phyloP scores from a whole-genome alignment of 1,140 invertebrate genomes.

The Bathynomus jamesi region DNA sequence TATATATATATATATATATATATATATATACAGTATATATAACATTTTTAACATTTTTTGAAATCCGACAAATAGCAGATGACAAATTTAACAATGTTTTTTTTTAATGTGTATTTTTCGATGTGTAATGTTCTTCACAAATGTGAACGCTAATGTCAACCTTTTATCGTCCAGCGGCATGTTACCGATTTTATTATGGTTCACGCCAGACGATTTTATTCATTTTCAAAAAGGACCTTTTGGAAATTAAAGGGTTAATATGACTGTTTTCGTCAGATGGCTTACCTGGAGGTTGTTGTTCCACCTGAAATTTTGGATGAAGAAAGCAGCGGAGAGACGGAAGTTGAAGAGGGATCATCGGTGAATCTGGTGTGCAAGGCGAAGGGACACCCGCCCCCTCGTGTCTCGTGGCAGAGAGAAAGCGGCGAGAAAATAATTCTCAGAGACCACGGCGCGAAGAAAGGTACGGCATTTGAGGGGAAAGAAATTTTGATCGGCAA shows the following conservation, averaged over 20 bases:
- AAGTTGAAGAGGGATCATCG: slow-evolving; percentile 65
- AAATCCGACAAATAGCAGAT: too few relatives aligned
- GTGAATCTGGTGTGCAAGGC: slow-evolving; percentile 58
- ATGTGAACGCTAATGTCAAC: background rate
- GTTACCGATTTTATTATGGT: too few relatives aligned
- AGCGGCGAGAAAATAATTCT: slow-evolving; percentile 17
- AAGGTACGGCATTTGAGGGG: slow-evolving; percentile 4
- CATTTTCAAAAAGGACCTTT: too few relatives aligned
- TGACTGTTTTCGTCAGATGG: slow-evolving; percentile 40
- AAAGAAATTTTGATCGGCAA: background rate
- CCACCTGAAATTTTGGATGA: slow-evolving; percentile 70
- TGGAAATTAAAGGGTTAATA: too few relatives aligned
- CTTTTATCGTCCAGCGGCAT: too few relatives aligned
- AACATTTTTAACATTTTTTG: too few relatives aligned
- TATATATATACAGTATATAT: too few relatives aligned
- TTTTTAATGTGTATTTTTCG: background rate
- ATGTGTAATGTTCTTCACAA: background rate
- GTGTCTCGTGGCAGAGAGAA: slow-evolving; percentile 46
- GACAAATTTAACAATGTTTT: too few relatives aligned
- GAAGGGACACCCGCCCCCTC: slow-evolving; percentile 56
- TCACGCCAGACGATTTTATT: too few relatives aligned
- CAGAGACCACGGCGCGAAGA: slow-evolving; percentile 14
- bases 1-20: too few relatives aligned
- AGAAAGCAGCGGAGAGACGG: slow-evolving; percentile 51
- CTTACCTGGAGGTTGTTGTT: slow-evolving; percentile 69